A percentile compares a stretch with the other conserved stretches of the same genome.
These are phyloP conservation scores for Microctonus hyperodae DNA, from an alignment of 2,888 invertebrate genomes.

Conservation along the genomic window DNA sequence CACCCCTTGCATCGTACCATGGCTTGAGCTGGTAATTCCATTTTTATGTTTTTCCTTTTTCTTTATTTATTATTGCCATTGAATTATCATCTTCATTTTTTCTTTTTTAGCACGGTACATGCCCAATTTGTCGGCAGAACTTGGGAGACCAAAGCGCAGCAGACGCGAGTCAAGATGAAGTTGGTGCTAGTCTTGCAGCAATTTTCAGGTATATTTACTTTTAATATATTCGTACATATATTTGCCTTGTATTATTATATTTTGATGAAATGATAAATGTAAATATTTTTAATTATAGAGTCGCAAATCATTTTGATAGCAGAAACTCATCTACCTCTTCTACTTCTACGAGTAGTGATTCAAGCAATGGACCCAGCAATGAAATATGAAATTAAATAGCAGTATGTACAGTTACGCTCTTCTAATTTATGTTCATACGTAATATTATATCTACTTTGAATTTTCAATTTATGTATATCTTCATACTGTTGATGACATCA, in stretches of 20 bases:
- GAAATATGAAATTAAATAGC: constrained; percentile 49
- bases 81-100: constrained; percentile 29
- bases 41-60: constrained; percentile 21
- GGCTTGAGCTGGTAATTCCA: constrained; percentile 81
- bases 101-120: constrained; percentile 80
- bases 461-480: constrained; percentile 32
- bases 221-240: background rate
- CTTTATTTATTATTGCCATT: background rate
- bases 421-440: constrained; percentile 46
- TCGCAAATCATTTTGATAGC: constrained; percentile 53
- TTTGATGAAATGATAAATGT: constrained; percentile 1
- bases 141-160: constrained; percentile 66
- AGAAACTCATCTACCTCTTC: constrained; percentile 50
- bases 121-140: constrained; percentile 91
- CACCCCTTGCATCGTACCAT: constrained; percentile 90
- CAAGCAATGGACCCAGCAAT: constrained; percentile 48
- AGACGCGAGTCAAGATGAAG: constrained; percentile 58
- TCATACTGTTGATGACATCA: background rate
- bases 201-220: constrained; percentile 53
- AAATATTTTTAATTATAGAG: constrained; percentile 43
- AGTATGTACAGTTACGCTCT: constrained; percentile 44
- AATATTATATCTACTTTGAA: constrained; percentile 40
- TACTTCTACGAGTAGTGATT: constrained; percentile 46
- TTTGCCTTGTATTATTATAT: background rate
- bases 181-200: constrained; percentile 58